phyloP scores from a whole-genome alignment of 2,113 vertebrate genomes.

The Uria aalge region DNA sequence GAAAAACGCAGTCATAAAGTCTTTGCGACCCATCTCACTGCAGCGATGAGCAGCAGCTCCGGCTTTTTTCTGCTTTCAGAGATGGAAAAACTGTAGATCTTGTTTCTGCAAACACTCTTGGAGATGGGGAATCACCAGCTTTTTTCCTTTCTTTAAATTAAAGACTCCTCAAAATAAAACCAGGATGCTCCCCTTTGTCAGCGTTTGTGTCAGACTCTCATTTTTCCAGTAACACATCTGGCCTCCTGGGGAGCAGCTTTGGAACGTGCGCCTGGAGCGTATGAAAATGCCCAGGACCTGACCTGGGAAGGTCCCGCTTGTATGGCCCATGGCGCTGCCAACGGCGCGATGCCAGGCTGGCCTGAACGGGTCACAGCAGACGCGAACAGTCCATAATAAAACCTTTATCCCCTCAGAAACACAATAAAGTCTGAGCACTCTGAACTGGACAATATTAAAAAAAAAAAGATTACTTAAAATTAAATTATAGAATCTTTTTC shows the following conservation, averaged over 20 bases:
- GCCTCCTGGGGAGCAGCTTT: background rate
- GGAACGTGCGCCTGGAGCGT: fast-evolving
- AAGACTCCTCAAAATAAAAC: background rate
- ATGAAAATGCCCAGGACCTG: background rate
- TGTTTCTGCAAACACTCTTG: background rate
- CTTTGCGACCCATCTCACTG: fast-evolving
- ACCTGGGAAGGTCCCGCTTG: background rate
- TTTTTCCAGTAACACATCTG: background rate
- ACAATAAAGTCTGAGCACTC: background rate
- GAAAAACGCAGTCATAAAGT: background rate
- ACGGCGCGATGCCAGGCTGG: background rate
- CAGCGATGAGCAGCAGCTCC: background rate
- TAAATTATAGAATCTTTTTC: background rate
- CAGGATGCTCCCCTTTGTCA: background rate
- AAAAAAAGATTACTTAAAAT: background rate
- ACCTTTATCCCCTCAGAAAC: background rate
- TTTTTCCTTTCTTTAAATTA: background rate
- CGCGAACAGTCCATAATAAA: background rate
- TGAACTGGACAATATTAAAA: background rate
- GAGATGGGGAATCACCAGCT: background rate
- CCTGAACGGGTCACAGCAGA: background rate
- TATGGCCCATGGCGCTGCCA: fast-evolving
- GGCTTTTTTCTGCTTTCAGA: background rate
- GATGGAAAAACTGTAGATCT: fast-evolving
- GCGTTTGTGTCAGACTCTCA: background rate